Evolutionary conservation across 2,888 invertebrate genomes (phyloP).

Genomic region (Coelinius sp.): DNA sequence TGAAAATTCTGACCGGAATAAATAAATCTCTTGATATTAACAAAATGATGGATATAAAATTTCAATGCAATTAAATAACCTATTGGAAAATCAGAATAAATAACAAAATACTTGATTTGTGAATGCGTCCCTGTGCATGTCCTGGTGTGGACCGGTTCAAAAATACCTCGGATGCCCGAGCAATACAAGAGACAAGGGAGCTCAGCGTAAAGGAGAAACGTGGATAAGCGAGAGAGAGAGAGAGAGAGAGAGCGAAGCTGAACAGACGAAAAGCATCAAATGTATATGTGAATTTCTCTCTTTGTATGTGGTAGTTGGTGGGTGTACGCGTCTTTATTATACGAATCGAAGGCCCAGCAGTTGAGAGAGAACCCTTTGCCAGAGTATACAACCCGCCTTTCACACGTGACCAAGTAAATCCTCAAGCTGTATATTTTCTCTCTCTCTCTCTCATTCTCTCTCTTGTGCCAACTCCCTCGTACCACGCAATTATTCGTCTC

Average conservation of each 20-base stretch:
- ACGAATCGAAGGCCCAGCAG: slow-evolving; percentile 49
- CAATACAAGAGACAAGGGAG: slow-evolving; percentile 39
- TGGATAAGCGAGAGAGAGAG: not conserved
- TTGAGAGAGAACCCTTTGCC: slow-evolving; percentile 34
- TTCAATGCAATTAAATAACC: slow-evolving; percentile 51
- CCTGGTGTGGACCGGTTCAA: slow-evolving; percentile 70
- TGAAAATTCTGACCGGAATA: not conserved
- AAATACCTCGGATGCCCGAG: slow-evolving; percentile 68
- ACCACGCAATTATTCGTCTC: slow-evolving; percentile 26
- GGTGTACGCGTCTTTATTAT: slow-evolving; percentile 68
- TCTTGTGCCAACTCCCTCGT: slow-evolving; percentile 27
- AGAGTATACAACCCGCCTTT: slow-evolving; percentile 20
- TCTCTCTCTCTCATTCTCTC: not conserved
- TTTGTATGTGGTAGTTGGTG: slow-evolving; percentile 29
- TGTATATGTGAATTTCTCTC: not conserved
- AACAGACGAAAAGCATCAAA: not conserved
- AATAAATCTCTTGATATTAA: not conserved
- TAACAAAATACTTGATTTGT: not conserved
- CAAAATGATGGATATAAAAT: not conserved
- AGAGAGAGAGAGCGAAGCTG: not conserved
- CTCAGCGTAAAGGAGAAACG: slow-evolving; percentile 33
- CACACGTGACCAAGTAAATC: slow-evolving; percentile 38
- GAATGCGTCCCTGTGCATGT: slow-evolving; percentile 63
- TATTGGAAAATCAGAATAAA: no score
- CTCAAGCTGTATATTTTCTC: not conserved